These are phyloP conservation scores for Oostethus manadensis DNA, from an alignment of 2,113 vertebrate species.

Conservation along the genomic window DNA sequence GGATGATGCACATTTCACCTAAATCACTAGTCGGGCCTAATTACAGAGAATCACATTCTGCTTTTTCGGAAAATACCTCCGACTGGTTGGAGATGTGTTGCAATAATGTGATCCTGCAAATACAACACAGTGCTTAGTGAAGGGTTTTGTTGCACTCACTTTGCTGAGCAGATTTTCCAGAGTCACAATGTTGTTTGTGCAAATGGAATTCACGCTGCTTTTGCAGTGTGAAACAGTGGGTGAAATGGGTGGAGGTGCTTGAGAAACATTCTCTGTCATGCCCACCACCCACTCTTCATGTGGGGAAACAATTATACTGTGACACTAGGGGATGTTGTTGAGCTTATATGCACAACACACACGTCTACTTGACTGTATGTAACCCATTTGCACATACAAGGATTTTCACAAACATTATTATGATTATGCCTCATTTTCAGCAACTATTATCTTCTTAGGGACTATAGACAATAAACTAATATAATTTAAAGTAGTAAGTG, in stretches of 20 bases:
- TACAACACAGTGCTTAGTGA: not conserved
- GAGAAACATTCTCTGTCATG: slow-evolving; percentile 26
- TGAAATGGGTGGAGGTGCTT: slow-evolving; percentile 38
- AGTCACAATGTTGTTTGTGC: slow-evolving; percentile 1
- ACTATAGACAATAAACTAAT: too few relatives aligned
- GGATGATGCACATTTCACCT: slow-evolving; percentile 35
- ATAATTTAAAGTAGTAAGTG: too few relatives aligned
- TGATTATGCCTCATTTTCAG: too few relatives aligned
- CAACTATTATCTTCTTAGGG: too few relatives aligned
- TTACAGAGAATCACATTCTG: slow-evolving; percentile 36
- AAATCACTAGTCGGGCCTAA: slow-evolving; percentile 18
- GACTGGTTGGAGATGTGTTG: slow-evolving; percentile 1
- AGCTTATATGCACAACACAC: slow-evolving; percentile 1
- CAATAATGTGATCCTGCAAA: slow-evolving; percentile 6
- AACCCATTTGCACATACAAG: too few relatives aligned
- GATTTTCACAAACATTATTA: too few relatives aligned
- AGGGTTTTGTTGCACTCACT: not conserved
- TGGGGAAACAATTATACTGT: slow-evolving; percentile 34
- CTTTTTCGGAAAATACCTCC: slow-evolving; percentile 26
- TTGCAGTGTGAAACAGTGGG: slow-evolving; percentile 15
- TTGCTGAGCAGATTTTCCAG: not conserved
- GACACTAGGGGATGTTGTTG: slow-evolving; percentile 30
- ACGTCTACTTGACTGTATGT: too few relatives aligned
- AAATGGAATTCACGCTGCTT: slow-evolving; percentile 2
- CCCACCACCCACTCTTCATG: slow-evolving; percentile 45